Conservation (phyloP, 2,888 invertebrate species). For the Napeogenes inachia region DNA sequence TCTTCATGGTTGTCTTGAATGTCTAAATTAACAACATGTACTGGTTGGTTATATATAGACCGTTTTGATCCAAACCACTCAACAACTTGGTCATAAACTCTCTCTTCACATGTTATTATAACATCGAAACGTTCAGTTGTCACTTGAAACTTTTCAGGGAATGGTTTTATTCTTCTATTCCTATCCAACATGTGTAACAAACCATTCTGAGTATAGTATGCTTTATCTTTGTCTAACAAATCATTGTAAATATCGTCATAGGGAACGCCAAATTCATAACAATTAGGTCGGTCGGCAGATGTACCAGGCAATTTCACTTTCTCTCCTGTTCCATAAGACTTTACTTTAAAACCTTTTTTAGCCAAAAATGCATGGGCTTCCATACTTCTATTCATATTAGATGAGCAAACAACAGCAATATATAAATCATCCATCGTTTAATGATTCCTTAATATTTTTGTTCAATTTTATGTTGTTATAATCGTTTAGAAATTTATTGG, state of each 20-base stretch:
- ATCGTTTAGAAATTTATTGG: conserved; percentile 15
- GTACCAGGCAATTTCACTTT: conserved; percentile 98
- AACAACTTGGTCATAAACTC: conserved; percentile 98
- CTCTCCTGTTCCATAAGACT: conserved; percentile 95
- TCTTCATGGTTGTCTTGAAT: conserved; percentile 99
- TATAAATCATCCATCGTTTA: conserved; percentile 73
- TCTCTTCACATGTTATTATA: conserved; percentile 97
- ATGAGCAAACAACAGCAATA: conserved; percentile 98
- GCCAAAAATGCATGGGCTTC: conserved; percentile 98
- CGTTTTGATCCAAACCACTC: conserved; percentile 93
- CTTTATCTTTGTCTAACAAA: conserved; percentile 91
- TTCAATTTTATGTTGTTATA: neutral
- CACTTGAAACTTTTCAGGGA: conserved; percentile 96
- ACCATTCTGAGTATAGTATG: conserved; percentile 98
- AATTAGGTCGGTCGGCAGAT: conserved; percentile 94
- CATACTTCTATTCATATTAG: conserved; percentile 99
- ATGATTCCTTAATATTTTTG: neutral
- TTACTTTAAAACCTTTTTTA: conserved; percentile 97
- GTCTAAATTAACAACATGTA: conserved; percentile 98
- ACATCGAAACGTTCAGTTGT: conserved; percentile 95
- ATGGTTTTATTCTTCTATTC: conserved; percentile 95
- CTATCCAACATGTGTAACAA: conserved; percentile 98
- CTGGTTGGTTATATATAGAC: conserved; percentile 89
- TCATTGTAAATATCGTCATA: conserved; percentile 98
- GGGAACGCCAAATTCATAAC: conserved; percentile 96